These are phyloP conservation scores for Takifugu bimaculatus DNA, from an alignment of 2,113 vertebrate species.

Conservation along the genomic window DNA sequence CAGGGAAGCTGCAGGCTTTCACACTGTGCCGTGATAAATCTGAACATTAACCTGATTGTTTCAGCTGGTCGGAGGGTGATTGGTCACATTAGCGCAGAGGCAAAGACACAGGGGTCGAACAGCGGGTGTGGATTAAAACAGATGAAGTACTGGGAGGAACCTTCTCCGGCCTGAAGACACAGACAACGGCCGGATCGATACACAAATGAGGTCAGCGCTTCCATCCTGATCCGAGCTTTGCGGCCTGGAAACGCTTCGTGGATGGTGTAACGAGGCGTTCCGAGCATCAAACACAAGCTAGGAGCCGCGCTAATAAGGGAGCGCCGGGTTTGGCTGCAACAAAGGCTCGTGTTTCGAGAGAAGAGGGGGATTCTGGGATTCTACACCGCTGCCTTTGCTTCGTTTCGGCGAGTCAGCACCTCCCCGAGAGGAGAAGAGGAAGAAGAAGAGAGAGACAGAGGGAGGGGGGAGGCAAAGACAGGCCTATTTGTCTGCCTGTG, in stretches of 20 bases:
- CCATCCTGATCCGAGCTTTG: slow-evolving; percentile 19
- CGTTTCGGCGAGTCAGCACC: slow-evolving; percentile 57
- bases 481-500: slow-evolving; percentile 43
- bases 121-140: slow-evolving; percentile 36
- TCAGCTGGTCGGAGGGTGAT: slow-evolving; percentile 36
- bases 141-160: slow-evolving; percentile 11
- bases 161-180: neutral
- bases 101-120: slow-evolving; percentile 15
- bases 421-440: slow-evolving; percentile 16
- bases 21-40: slow-evolving; percentile 45
- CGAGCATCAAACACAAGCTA: slow-evolving; percentile 24
- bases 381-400: slow-evolving; percentile 45
- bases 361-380: neutral
- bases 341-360: slow-evolving; percentile 24
- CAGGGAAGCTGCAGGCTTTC: slow-evolving; percentile 16
- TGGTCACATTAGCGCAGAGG: slow-evolving; percentile 46
- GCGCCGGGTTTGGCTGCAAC: slow-evolving; percentile 13
- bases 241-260: neutral
- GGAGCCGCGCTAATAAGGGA: neutral
- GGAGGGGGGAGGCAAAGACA: slow-evolving; percentile 34
- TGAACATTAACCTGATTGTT: slow-evolving; percentile 26
- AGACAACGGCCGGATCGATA: slow-evolving; percentile 1
- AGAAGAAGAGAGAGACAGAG: slow-evolving; percentile 12
- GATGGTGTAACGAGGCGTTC: neutral
- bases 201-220: no score